These are phyloP conservation scores for Apostichopus parvimensis DNA, from an alignment of 35 echinoderm and acorn worm genomes.

Conservation along the genomic window DNA sequence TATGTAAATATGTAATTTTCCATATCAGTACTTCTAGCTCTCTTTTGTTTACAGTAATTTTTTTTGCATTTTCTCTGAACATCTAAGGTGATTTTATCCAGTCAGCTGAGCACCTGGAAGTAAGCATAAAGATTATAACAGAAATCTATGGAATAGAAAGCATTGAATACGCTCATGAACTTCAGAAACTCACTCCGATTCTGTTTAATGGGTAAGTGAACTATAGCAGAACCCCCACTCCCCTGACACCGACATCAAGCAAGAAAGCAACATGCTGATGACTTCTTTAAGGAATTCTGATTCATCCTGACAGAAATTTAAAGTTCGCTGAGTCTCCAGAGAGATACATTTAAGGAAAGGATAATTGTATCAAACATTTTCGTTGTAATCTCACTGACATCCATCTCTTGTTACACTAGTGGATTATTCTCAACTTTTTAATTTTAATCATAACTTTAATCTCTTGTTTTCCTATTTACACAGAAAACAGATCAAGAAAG, in stretches of 20 bases:
- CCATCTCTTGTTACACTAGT: neutral
- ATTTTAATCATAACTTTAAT: neutral
- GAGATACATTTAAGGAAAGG: neutral
- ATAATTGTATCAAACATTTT: neutral
- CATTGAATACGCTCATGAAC: constrained; percentile 81
- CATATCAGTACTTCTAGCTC: neutral
- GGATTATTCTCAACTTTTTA: neutral
- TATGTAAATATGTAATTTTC: no score
- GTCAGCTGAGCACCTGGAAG: constrained; percentile 59
- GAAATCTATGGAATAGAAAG: constrained; percentile 61
- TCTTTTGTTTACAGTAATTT: neutral
- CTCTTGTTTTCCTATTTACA: neutral
- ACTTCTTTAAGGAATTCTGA: neutral
- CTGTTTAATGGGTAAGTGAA: constrained; percentile 86
- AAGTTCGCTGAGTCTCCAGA: neutral
- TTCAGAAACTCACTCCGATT: constrained; percentile 84
- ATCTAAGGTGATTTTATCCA: constrained; percentile 64
- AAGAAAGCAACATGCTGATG: no score
- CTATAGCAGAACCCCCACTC: neutral
- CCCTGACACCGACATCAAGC: neutral
- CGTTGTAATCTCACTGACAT: neutral
- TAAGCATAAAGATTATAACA: constrained; percentile 50
- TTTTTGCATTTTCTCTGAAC: neutral
- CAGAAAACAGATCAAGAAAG: constrained; percentile 41
- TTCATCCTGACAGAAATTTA: neutral